phyloP scores from a whole-genome alignment of 2,113 vertebrate genomes.

The Archilochus colubris region DNA sequence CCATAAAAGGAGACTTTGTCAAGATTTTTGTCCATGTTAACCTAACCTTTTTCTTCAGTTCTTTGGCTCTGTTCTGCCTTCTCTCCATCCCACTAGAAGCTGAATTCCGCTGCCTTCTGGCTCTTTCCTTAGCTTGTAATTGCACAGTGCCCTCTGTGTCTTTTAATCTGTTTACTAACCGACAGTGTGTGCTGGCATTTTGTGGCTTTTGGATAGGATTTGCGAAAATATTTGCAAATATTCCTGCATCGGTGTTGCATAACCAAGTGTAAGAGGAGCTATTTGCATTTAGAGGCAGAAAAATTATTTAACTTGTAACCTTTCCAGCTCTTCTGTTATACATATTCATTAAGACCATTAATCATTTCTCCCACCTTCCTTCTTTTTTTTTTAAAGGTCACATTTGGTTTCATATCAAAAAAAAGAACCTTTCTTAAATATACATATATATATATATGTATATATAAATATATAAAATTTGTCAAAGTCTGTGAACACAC shows the following conservation, averaged over 20 bases:
- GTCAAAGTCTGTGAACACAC: not conserved
- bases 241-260: conserved; percentile 2
- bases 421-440: not conserved
- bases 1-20: not conserved
- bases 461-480: not conserved
- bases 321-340: conserved; percentile 39
- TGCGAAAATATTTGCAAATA: conserved; percentile 64
- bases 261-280: not conserved
- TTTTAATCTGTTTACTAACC: conserved; percentile 31
- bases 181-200: conserved; percentile 3
- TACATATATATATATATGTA: not conserved
- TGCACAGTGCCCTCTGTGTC: conserved; percentile 39
- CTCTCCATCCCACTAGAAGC: not conserved
- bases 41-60: not conserved
- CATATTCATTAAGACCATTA: conserved; percentile 58
- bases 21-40: not conserved
- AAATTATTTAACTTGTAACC: conserved; percentile 42
- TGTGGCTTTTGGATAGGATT: conserved; percentile 10
- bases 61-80: not conserved
- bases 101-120: not conserved
- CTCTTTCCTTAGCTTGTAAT: not conserved
- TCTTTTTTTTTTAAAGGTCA: not conserved
- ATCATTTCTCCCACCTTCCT: conserved; percentile 9
- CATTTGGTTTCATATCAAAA: conserved; percentile 7
- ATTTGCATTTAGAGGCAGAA: conserved; percentile 46